These are phyloP conservation scores for Ephialtes manifestator DNA, from an alignment of 2,888 invertebrate genomes.

Conservation along the genomic window DNA sequence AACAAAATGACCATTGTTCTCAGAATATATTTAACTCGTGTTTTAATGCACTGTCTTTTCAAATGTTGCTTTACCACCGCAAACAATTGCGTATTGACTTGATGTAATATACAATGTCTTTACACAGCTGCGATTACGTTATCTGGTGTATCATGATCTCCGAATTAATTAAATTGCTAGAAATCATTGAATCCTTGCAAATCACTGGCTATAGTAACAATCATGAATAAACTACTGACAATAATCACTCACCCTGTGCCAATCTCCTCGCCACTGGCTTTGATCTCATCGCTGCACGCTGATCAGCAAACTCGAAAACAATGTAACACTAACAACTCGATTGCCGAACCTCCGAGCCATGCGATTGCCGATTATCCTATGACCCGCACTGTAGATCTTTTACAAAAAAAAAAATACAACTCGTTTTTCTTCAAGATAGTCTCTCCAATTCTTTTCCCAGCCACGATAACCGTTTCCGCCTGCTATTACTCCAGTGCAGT, in stretches of 20 bases:
- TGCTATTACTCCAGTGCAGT: not conserved
- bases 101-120: not conserved
- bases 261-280: slow-evolving; percentile 91
- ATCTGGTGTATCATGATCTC: not conserved
- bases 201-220: not conserved
- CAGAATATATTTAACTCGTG: not conserved
- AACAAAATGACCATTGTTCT: not conserved
- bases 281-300: slow-evolving; percentile 89
- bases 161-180: not conserved
- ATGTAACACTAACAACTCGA: slow-evolving; percentile 80
- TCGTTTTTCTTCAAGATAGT: not conserved
- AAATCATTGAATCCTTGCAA: not conserved
- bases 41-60: not conserved
- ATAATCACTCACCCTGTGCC: slow-evolving; percentile 88
- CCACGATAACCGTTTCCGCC: not conserved
- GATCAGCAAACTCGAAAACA: slow-evolving; percentile 78
- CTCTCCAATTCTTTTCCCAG: not conserved
- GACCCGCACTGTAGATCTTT: slow-evolving; percentile 44
- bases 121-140: not conserved
- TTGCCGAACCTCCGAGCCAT: slow-evolving; percentile 82
- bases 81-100: not conserved
- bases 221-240: slow-evolving; percentile 8
- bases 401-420: not conserved
- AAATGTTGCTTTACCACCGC: no score
- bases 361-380: slow-evolving; percentile 72